A percentile compares a stretch with the other conserved stretches of the same genome.
These are phyloP conservation scores for Crocodylus rhombifer DNA, from an alignment of 2,797 vertebrate genomes.

Conservation along the genomic window DNA sequence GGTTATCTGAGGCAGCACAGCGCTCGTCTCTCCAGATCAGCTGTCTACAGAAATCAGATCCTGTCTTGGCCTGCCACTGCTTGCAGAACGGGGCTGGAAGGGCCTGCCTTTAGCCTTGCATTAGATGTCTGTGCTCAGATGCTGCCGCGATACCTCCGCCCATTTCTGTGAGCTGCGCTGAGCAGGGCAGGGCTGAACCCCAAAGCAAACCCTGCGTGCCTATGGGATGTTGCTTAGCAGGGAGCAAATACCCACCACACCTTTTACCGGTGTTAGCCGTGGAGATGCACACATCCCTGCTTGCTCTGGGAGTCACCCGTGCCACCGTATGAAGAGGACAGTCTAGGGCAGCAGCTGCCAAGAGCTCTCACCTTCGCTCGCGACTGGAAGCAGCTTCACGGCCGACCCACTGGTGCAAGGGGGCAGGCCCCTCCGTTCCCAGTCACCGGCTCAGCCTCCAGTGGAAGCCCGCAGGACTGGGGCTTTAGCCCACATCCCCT, in stretches of 20 bases:
- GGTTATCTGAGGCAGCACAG: background rate
- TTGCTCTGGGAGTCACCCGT: too few species aligned
- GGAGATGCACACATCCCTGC: background rate
- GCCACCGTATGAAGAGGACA: too few species aligned
- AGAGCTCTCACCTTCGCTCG: background rate
- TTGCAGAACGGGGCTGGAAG: background rate
- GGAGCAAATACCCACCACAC: too few species aligned
- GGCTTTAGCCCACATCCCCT: too few species aligned
- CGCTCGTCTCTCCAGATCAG: background rate
- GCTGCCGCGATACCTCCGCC: rapidly evolving
- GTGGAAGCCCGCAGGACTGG: too few species aligned
- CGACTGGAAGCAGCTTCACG: too few species aligned
- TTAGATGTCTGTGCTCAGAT: background rate
- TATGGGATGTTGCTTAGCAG: too few species aligned
- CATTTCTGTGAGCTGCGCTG: rapidly evolving
- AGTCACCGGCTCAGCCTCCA: too few species aligned
- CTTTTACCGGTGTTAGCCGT: background rate
- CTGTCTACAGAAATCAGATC: background rate
- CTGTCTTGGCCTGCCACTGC: background rate
- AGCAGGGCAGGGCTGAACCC: rapidly evolving
- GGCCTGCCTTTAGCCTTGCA: rapidly evolving
- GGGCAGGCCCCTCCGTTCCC: background rate
- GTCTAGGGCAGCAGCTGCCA: background rate
- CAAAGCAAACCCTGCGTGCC: too few species aligned
- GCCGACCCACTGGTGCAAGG: background rate